Evolutionary conservation across 2,888 invertebrate genomes (phyloP).

Genomic region (Vandiemenella viatica): DNA sequence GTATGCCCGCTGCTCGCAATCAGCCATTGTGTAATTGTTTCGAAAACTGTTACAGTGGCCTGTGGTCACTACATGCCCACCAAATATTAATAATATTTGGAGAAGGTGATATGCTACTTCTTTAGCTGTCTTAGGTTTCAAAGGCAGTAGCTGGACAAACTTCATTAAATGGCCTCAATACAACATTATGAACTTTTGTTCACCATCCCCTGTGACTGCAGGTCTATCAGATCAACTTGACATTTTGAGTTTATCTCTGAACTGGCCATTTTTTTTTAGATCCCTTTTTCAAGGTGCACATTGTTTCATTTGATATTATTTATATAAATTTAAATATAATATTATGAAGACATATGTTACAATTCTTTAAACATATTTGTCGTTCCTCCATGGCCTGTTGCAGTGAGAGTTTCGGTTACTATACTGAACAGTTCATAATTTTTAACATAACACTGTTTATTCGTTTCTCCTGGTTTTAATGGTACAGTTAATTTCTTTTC

Average conservation of each 20-base stretch:
- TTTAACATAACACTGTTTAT: no score
- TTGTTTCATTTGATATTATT: no score
- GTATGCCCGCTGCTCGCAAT: no score
- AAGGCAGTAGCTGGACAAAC: conserved; percentile 25
- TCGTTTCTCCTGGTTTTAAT: conserved; percentile 19
- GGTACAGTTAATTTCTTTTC: conserved; percentile 19
- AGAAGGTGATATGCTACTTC: conserved; percentile 25
- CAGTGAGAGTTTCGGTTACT: conserved; percentile 20
- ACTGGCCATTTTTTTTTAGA: no score
- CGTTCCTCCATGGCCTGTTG: conserved; percentile 22
- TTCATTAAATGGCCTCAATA: conserved; percentile 28
- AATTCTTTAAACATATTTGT: conserved; percentile 21
- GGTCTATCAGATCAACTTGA: conserved; percentile 26
- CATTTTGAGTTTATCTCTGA: conserved; percentile 17
- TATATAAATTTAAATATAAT: conserved; percentile 19
- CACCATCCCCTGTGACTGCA: conserved; percentile 23
- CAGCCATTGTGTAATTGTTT: no score
- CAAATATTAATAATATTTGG: conserved; percentile 26
- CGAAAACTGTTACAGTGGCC: no score
- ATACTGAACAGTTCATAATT: conserved; percentile 21
- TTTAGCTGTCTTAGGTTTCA: conserved; percentile 22
- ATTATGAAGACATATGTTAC: conserved; percentile 20
- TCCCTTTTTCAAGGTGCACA: no score
- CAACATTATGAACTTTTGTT: conserved; percentile 25
- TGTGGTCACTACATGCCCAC: no score